Evolutionary conservation across 2,888 invertebrate species (phyloP).

Genomic region (Plebejus melissa): DNA sequence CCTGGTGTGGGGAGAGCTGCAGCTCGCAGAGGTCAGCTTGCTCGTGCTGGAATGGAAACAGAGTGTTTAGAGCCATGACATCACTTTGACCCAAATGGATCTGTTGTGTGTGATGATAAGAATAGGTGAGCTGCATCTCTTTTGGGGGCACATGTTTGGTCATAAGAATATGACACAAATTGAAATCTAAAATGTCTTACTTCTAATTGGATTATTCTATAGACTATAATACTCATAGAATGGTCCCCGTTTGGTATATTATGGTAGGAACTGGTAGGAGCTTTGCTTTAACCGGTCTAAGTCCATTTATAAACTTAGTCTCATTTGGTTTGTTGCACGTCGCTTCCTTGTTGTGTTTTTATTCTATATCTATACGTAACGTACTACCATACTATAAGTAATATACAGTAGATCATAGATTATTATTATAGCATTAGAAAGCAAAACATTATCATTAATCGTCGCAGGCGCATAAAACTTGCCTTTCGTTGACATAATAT

Average conservation of each 20-base stretch:
- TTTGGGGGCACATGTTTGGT: too few relatives aligned
- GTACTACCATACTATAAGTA: background rate
- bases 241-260: too few relatives aligned
- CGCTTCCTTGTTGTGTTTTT: background rate
- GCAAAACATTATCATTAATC: too few relatives aligned
- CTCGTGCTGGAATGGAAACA: constrained; percentile 77
- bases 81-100: too few relatives aligned
- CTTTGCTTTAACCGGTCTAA: background rate
- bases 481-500: background rate
- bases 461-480: background rate
- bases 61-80: too few relatives aligned
- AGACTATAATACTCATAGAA: too few relatives aligned
- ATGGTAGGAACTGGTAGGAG: too few relatives aligned
- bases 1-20: constrained; percentile 89
- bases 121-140: too few relatives aligned
- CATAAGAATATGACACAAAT: too few relatives aligned
- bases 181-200: too few relatives aligned
- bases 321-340: background rate
- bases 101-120: too few relatives aligned
- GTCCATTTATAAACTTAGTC: background rate
- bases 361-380: background rate
- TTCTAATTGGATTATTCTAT: too few relatives aligned
- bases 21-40: constrained; percentile 83
- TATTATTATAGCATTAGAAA: background rate
- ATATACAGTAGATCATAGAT: background rate